Evolutionary conservation across 2,113 vertebrate species (phyloP), one percentile per base, ranked within the genome.

Genomic region (Ptilorrhoa leucosticta): DNA sequence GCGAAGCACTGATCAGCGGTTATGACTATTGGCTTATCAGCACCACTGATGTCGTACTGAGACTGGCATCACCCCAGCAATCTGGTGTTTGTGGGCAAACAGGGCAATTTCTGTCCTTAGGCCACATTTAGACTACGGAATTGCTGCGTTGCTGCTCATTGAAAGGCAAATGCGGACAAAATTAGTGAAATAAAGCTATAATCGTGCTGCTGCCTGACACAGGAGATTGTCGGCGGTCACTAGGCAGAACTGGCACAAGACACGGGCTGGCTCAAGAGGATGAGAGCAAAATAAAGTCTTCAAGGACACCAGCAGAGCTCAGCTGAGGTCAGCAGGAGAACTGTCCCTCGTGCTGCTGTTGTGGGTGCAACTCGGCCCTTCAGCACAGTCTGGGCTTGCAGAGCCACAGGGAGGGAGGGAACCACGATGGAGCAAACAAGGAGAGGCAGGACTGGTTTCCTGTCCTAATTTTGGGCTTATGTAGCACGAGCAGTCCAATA

Each of bases 81-180:
- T 50, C 54, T 56, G 82, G 17, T 63, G 90, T 90, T 90, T 95
- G 87, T 65, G 66, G 87, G 77, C 51, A 94, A 96, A 90, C 51
- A 87, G 81, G 64, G 69, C 30, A 24, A 42, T 77, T 83, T 66
- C 47, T 95, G 92, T 72, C 92, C 93, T 86, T 22, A 66, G 75
- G 64, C 54, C 58, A 40, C 42, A 39, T 63, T 79, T n/a, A 66
- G 53, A 8, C 15, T 10, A 15, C 63, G 73, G 71, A 94, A 80
- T 86, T 3, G 15, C 51, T 64, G 64, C 68, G 48, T 48, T 90
- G 87, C 60, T 91, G 66, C 66, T 94, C 51, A 75, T 90, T 88
- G 75, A 83, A 92, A 94, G 42, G 60, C 57, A 87, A 87, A 93
- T 71, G 51, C 78, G 84, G 83, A 44, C 51, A 31, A 56, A 89